These are phyloP conservation scores for Hedya salicella DNA, from an alignment of 2,888 invertebrate species.

Conservation along the genomic window DNA sequence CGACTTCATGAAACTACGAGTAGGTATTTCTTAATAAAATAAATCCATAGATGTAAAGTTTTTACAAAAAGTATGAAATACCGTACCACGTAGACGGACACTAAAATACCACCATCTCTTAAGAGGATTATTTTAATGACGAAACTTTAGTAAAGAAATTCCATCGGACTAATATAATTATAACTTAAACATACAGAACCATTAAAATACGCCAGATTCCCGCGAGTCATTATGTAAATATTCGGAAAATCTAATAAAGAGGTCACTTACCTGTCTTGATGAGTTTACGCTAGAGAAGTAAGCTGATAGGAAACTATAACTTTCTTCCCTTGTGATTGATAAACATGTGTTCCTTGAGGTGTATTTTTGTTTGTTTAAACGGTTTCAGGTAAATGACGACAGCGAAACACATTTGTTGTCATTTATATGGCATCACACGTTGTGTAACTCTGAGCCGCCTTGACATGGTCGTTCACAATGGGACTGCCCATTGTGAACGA, in stretches of 20 bases:
- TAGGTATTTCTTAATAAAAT: too few species aligned
- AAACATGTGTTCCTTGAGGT: not conserved
- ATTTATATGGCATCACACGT: not conserved
- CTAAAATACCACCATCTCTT: too few species aligned
- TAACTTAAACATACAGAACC: conserved; percentile 1
- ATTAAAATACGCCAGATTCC: not conserved
- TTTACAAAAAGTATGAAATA: too few species aligned
- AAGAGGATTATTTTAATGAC: too few species aligned
- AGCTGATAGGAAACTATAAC: conserved; percentile 30
- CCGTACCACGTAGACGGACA: too few species aligned
- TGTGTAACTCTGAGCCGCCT: too few species aligned
- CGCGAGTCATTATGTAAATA: conserved; percentile 17
- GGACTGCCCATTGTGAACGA: too few species aligned
- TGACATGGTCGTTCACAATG: too few species aligned
- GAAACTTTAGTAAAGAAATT: too few species aligned
- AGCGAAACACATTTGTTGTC: not conserved
- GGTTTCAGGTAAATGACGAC: not conserved
- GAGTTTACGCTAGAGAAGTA: conserved; percentile 48
- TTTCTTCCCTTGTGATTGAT: conserved; percentile 18
- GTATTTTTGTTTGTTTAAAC: not conserved
- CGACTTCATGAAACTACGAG: too few species aligned
- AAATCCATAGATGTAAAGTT: too few species aligned
- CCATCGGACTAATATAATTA: too few species aligned
- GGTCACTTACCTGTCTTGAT: conserved; percentile 50
- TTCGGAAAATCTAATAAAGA: conserved; percentile 44